Percentiles rank a stretch among this genome's conserved stretches.
Evolutionary conservation across 2,797 vertebrate species (phyloP).

Genomic region (Jordanella pulchra): DNA sequence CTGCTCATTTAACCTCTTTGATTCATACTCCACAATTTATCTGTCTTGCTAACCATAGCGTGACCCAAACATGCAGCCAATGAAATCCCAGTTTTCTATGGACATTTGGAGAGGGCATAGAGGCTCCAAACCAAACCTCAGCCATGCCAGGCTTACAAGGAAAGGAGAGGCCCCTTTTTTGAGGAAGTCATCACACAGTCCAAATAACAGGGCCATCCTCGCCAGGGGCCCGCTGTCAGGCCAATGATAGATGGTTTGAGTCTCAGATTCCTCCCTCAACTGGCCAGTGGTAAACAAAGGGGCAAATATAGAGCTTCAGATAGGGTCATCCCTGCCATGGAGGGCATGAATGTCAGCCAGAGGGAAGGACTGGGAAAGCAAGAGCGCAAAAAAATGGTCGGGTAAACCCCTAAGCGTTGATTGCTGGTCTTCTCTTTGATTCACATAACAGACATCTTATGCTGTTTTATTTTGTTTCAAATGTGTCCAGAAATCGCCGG

Average conservation of each 20-base stretch:
- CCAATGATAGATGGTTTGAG: conserved; percentile 76
- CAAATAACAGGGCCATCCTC: conserved; percentile 79
- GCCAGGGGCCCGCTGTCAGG: conserved; percentile 78
- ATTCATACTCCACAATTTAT: conserved; percentile 67
- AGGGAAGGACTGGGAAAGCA: conserved; percentile 51
- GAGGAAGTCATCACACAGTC: conserved; percentile 78
- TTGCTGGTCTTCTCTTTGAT: conserved; percentile 78
- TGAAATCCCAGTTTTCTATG: conserved; percentile 65
- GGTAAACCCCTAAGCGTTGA: conserved; percentile 70
- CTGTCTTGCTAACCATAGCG: conserved; percentile 71
- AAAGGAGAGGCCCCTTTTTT: conserved; percentile 70
- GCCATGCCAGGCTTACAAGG: conserved; percentile 72
- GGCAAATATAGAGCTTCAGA: conserved; percentile 77
- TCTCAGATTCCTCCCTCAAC: conserved; percentile 68
- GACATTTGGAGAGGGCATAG: conserved; percentile 67
- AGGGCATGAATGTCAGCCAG: conserved; percentile 60
- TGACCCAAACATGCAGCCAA: conserved; percentile 74
- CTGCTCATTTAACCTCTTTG: conserved; percentile 48
- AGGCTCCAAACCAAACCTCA: conserved; percentile 78
- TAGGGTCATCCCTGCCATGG: conserved; percentile 71
- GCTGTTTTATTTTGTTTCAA: conserved; percentile 80
- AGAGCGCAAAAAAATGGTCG: conserved; percentile 45
- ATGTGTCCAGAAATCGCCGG: conserved; percentile 71
- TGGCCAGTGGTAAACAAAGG: conserved; percentile 75
- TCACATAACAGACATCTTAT: conserved; percentile 78